Evolutionary conservation across 1,140 invertebrate genomes (phyloP).

Genomic region (Elymnias hypermnestra): DNA sequence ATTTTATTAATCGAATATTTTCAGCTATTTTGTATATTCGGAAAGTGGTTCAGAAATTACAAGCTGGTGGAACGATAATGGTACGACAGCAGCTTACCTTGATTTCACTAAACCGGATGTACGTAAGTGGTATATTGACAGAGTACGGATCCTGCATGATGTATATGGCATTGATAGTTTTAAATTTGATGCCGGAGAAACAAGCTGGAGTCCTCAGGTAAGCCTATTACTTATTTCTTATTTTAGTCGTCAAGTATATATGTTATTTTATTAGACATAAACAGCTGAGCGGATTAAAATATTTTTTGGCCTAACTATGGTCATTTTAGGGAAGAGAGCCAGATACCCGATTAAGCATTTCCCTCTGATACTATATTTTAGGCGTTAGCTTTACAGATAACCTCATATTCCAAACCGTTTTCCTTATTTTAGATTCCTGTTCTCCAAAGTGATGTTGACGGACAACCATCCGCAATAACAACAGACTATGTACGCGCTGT

Average conservation of each 20-base stretch:
- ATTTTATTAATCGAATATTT: too few relatives aligned
- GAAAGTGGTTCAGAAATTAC: conserved; percentile 78
- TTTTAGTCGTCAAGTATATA: too few relatives aligned
- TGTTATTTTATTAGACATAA: too few relatives aligned
- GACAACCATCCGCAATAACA: conserved; percentile 79
- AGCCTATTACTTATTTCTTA: too few relatives aligned
- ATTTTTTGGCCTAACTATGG: too few relatives aligned
- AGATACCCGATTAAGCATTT: too few relatives aligned
- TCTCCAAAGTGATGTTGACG: conserved; percentile 61
- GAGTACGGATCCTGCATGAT: conserved; percentile 78
- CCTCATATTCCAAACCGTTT: not conserved
- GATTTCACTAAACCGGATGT: conserved; percentile 89
- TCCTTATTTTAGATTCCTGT: conserved; percentile 52
- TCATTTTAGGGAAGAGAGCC: too few relatives aligned
- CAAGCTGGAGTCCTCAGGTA: conserved; percentile 77
- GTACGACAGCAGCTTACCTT: conserved; percentile 78
- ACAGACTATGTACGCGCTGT: conserved; percentile 81
- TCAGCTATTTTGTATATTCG: conserved; percentile 78
- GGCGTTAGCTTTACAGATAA: too few relatives aligned
- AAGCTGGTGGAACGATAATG: conserved; percentile 90
- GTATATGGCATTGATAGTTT: conserved; percentile 87
- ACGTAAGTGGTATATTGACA: conserved; percentile 83
- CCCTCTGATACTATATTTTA: too few relatives aligned
- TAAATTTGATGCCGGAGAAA: conserved; percentile 96
- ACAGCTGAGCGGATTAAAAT: too few relatives aligned